Conservation (phyloP, 2,888 invertebrate species). For the Chalcosyrphus nemorum region DNA sequence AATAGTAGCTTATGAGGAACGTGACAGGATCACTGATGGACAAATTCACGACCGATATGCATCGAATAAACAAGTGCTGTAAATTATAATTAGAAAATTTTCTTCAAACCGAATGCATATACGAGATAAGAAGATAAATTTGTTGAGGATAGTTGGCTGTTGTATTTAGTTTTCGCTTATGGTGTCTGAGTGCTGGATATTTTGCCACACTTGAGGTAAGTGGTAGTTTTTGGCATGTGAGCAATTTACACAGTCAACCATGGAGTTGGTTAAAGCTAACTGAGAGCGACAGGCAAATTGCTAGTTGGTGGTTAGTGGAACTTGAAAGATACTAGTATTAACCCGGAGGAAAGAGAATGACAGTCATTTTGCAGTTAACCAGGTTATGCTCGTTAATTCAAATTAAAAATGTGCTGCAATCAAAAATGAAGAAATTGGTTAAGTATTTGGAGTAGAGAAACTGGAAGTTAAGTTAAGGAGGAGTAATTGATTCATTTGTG, state of each 20-base stretch:
- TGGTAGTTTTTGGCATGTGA: constrained; percentile 26
- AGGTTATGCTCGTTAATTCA: no score
- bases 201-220: constrained; percentile 1
- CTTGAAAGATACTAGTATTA: no score
- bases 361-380: no score
- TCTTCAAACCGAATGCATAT: neutral
- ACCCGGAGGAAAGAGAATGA: no score
- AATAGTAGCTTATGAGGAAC: constrained; percentile 68
- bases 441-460: no score
- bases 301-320: no score
- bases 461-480: no score
- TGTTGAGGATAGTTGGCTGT: constrained; percentile 18
- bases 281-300: no score
- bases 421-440: no score
- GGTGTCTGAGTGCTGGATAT: neutral
- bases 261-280: neutral
- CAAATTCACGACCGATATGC: constrained; percentile 76
- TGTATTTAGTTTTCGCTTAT: neutral
- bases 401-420: no score
- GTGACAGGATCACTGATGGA: constrained; percentile 76
- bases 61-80: constrained; percentile 68
- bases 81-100: constrained; percentile 67
- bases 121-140: constrained; percentile 30
- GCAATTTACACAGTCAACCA: neutral
- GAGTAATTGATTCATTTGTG: no score